A percentile compares a stretch with the other conserved stretches of the same genome.
Conservation (phyloP, 2,888 invertebrate species). For the Eretmocerus hayati region DNA sequence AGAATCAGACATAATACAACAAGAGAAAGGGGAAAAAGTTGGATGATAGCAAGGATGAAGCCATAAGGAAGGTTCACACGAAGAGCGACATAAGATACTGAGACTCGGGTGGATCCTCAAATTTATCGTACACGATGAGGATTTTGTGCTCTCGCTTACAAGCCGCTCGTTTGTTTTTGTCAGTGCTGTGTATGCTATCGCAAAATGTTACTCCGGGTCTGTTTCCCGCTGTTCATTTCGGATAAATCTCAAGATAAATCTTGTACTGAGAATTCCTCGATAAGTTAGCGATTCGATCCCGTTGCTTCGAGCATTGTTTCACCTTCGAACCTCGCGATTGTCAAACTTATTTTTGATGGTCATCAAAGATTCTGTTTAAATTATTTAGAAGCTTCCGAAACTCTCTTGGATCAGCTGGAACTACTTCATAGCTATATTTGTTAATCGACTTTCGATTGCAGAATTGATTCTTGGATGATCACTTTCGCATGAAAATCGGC, state of each 20-base stretch:
- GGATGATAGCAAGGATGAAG: background rate
- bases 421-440: too few relatives aligned
- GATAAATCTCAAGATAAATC: slow-evolving; percentile 2
- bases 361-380: too few relatives aligned
- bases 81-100: background rate
- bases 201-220: background rate
- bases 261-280: background rate
- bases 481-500: too few relatives aligned
- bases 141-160: slow-evolving; percentile 9
- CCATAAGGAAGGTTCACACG: background rate
- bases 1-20: too few relatives aligned
- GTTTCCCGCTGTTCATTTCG: background rate
- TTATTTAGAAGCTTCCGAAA: too few relatives aligned
- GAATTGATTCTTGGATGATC: too few relatives aligned
- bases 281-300: background rate
- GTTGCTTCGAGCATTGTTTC: too few relatives aligned
- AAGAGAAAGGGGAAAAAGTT: too few relatives aligned
- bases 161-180: slow-evolving; percentile 17
- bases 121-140: slow-evolving; percentile 15
- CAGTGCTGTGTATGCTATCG: background rate
- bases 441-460: too few relatives aligned
- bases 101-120: slow-evolving; percentile 9
- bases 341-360: too few relatives aligned
- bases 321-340: too few relatives aligned
- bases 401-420: too few relatives aligned